Evolutionary conservation across 2,113 vertebrate species (phyloP).

Genomic region (Rana temporaria): DNA sequence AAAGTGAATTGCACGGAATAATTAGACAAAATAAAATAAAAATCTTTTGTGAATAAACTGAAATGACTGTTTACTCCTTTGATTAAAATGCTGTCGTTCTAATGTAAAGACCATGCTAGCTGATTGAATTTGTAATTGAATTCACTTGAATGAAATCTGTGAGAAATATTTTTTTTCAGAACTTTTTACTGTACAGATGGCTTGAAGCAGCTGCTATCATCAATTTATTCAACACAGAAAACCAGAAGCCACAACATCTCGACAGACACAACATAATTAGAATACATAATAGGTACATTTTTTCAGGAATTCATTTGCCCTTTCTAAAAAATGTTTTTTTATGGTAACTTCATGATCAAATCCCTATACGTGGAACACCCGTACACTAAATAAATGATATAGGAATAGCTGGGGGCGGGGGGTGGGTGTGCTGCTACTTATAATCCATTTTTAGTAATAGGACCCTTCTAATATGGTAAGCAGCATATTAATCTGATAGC

Average conservation of each 20-base stretch:
- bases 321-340: neutral
- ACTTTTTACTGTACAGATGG: conserved; percentile 32
- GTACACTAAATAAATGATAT: too few relatives aligned
- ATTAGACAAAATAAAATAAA: too few relatives aligned
- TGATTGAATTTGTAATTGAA: conserved; percentile 10
- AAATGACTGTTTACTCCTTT: neutral
- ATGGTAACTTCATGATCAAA: too few relatives aligned
- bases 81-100: neutral
- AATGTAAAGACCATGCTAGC: neutral
- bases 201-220: conserved; percentile 17
- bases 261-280: conserved; percentile 19
- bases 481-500: too few relatives aligned
- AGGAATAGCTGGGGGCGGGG: too few relatives aligned
- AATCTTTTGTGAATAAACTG: neutral
- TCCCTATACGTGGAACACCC: too few relatives aligned
- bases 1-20: too few relatives aligned
- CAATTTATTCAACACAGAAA: conserved; percentile 23
- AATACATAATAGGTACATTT: neutral
- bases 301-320: neutral
- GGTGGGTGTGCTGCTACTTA: too few relatives aligned
- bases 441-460: too few relatives aligned
- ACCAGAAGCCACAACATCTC: neutral
- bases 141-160: conserved; percentile 1
- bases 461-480: too few relatives aligned
- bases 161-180: too few relatives aligned